phyloP scores from a whole-genome alignment of 2,888 invertebrate genomes.

The Pterostichus niger region DNA sequence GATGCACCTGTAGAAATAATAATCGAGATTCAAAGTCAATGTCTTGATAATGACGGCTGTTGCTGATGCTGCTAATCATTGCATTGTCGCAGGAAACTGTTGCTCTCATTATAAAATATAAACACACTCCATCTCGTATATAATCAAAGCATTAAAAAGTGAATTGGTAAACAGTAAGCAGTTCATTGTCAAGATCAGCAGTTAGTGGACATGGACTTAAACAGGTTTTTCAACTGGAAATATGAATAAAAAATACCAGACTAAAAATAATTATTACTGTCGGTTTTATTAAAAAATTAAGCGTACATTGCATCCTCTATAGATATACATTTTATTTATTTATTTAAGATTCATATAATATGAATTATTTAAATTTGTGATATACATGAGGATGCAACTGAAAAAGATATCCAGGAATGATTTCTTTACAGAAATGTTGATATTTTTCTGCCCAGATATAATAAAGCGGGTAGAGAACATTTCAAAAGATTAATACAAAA shows the following conservation, averaged over 20 bases:
- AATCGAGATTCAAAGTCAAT: not conserved
- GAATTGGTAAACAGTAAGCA: constrained; percentile 18
- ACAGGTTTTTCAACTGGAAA: not conserved
- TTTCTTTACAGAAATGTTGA: too few relatives aligned
- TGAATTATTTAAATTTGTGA: not conserved
- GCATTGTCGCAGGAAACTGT: constrained; percentile 24
- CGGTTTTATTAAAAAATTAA: constrained; percentile 6
- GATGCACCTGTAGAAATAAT: constrained; percentile 2
- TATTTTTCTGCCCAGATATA: too few relatives aligned
- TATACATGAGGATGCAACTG: not conserved
- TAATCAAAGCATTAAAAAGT: constrained; percentile 32
- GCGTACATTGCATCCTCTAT: constrained; percentile 1
- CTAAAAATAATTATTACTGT: constrained; percentile 9
- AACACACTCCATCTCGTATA: constrained; percentile 2
- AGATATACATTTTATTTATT: not conserved
- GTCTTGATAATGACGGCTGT: not conserved
- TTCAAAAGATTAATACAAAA: too few relatives aligned
- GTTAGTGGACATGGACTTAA: not conserved
- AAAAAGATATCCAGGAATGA: not conserved
- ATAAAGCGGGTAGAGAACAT: too few relatives aligned
- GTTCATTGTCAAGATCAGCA: constrained; percentile 6
- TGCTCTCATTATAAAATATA: constrained; percentile 16
- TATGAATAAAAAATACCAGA: not conserved
- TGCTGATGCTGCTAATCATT: constrained; percentile 9
- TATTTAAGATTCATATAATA: not conserved